Base-by-base conservation (phyloP, 2,797 vertebrate species). In the Oreortyx pictus region DNA sequence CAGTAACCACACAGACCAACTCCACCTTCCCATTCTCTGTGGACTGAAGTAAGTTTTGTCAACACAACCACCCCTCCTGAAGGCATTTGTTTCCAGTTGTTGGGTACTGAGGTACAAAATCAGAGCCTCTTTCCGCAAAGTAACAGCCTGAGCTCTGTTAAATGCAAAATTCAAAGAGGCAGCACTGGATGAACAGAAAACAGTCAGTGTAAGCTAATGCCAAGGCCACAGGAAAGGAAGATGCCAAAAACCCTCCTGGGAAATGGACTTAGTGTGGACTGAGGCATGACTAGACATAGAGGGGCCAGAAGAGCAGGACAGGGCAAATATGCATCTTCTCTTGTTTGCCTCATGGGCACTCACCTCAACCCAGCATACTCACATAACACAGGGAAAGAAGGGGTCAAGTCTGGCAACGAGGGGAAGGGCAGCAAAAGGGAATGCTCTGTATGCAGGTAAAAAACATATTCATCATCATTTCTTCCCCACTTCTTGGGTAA, bases 351-450 rank as follows among this genome's bases (percentile, higher is more conserved):
- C 39, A 68, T 56, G 35, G 57, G 31, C 6, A 23, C 11, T 67
- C 39, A 25, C 2, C 43, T 86, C 0, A 0, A 37, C 57, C 15
- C 11, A 22, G 27, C 9, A 33, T 3, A 2, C 1, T 14, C 41
- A 18, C 1, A 1, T 25, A 64, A 46, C 3, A 4, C 0, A 0
- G 7, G 41, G 18, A 27, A 59, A 44, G 62, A 14, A 64, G 20
- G 9, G 39, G 14, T 60, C 35, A 52, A 25, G 43, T 37, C n/a
- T 67, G 31, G 8, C 33, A 73, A 65, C 49, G n/a, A 73, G 35
- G 20, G 15, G 0, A 17, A 71, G 41, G 17, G 49, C 60, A 70
- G 25, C 35, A 84, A 54, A 41, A 49, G 7, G 12, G 24, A 62
- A 33, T 47, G n/a, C 8, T 50, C 35, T 2, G 0, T 23, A 6